phyloP scores from a whole-genome alignment of 2,113 vertebrate species.

The Ramphastos sulfuratus region DNA sequence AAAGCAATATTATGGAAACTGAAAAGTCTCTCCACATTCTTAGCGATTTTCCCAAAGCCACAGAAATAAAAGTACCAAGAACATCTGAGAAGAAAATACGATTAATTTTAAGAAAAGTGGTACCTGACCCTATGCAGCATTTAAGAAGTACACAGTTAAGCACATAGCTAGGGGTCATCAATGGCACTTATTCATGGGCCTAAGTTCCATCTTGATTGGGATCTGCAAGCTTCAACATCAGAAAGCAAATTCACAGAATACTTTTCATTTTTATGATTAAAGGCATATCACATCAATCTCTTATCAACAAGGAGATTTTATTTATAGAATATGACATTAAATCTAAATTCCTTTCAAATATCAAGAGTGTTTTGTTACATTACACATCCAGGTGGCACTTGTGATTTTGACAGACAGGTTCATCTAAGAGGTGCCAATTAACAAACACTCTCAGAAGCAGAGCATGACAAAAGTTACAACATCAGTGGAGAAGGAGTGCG shows the following conservation, averaged over 20 bases:
- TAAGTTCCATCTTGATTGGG: background rate
- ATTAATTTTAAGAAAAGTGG: background rate
- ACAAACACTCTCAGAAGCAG: constrained; percentile 51
- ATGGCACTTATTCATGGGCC: background rate
- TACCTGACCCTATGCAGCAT: background rate
- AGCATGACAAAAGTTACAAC: constrained; percentile 64
- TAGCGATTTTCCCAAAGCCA: background rate
- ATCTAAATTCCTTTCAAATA: constrained; percentile 53
- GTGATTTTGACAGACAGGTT: constrained; percentile 56
- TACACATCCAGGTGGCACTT: constrained; percentile 22
- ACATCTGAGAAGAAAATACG: background rate
- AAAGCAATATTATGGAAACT: background rate
- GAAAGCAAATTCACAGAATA: constrained; percentile 1
- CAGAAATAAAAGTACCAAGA: background rate
- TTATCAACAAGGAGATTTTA: background rate
- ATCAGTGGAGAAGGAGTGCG: constrained; percentile 32
- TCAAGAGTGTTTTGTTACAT: constrained; percentile 39
- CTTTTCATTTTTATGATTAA: constrained; percentile 41
- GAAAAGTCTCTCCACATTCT: background rate
- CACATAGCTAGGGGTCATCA: background rate
- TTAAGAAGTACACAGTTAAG: background rate
- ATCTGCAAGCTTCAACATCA: constrained; percentile 9
- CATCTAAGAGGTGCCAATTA: constrained; percentile 64
- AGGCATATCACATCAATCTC: constrained; percentile 40
- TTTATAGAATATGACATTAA: constrained; percentile 55